Evolutionary conservation across 2,888 invertebrate species (phyloP), one percentile per base, ranked within the genome.

Genomic region (Oxystoma pomonae): DNA sequence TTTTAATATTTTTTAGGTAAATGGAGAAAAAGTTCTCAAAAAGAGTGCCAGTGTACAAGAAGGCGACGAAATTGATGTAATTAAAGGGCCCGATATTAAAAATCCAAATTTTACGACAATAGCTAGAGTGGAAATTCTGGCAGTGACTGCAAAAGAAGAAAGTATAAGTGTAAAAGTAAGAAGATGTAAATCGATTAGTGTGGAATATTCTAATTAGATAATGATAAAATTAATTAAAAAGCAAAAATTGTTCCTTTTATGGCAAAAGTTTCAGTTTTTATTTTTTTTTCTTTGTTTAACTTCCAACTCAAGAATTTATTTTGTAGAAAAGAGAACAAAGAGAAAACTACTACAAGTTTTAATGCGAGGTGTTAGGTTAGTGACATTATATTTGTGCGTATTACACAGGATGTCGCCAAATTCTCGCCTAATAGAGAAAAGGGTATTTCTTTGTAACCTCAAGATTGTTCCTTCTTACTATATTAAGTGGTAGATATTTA

Each of bases 1-100:
- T 35, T 35, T 3, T 35, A 7, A 7, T 35, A 35, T 35, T 35
- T 35, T 35, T 12, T 12, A 35, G 35, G 35, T 92, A 0, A 94
- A 94, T 81, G 93, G 92, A 3, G 83, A 85, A 68, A 91, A 90
- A 76, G 79, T 91, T 0, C 67, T 82, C 50, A 94, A 94, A 78
- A 94, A 94, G 80, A 90, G 91, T 78, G 76, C 78, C 16, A 78
- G 82, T 71, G 89, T 92, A 78, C 81, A 69, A 53, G 73, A 72
- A 65, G 91, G 89, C 12, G 92, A 92, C 81, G 91, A 92, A 81
- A 82, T 94, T 65, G 94, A 94, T 80, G 74, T 92, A 0, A 83
- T 94, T 64, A 88, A 87, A 77, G 86, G 87, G 59, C 80, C 83
- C 1, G 89, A 87, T 73, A 81, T 84, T 0, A 80, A 84, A 9